Evolutionary conservation across 1,140 invertebrate species (phyloP).

Genomic region (Platorchestia sp.): DNA sequence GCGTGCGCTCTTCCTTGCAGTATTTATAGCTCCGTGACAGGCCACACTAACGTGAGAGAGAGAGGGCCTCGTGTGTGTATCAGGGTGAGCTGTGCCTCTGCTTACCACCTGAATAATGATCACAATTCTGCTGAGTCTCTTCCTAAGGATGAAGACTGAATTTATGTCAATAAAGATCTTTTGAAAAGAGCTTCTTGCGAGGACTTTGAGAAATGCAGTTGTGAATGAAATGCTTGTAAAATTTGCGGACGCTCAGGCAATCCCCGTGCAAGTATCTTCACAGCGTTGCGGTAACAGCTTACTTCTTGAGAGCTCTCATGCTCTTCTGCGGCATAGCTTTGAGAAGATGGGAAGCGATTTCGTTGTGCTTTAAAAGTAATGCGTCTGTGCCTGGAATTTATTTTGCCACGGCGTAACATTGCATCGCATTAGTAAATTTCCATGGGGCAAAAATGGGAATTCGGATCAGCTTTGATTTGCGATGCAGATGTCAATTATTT

Average conservation of each 20-base stretch:
- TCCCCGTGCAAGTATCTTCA: background rate
- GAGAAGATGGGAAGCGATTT: background rate
- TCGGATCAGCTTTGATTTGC: background rate
- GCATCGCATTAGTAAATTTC: background rate
- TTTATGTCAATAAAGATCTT: background rate
- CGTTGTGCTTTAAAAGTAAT: background rate
- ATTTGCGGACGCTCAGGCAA: background rate
- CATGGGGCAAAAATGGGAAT: background rate
- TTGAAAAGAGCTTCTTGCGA: background rate
- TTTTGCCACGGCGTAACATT: background rate
- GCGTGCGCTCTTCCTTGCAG: background rate
- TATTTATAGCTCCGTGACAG: constrained; percentile 26
- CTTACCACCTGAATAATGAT: background rate
- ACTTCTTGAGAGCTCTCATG: background rate
- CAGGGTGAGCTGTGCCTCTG: background rate
- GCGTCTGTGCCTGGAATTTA: background rate
- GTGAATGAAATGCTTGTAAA: background rate
- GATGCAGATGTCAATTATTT: background rate
- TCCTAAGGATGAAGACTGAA: background rate
- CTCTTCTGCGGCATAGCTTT: background rate
- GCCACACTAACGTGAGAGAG: background rate
- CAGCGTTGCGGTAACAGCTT: background rate
- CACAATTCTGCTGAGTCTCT: background rate
- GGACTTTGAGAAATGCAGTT: background rate
- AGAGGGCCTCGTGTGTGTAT: background rate